These are phyloP conservation scores for Theonella swinhoei DNA, from an alignment of 37 sponge, comb jelly and placozoan species.

Conservation along the genomic window DNA sequence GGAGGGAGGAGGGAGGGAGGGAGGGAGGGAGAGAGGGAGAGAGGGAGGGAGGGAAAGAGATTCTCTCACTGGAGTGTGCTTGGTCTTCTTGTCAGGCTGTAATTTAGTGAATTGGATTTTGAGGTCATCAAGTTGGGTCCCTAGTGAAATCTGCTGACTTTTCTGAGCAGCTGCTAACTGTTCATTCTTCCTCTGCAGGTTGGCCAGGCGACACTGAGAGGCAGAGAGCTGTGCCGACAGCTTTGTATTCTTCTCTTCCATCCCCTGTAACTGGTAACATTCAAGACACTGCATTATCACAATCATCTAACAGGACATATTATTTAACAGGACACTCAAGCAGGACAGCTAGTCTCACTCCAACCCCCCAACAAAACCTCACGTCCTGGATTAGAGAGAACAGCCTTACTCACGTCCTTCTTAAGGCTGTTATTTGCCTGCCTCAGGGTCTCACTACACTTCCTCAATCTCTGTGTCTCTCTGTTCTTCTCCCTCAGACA, in stretches of 20 bases:
- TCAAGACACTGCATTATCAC: neutral
- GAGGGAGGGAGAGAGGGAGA: neutral
- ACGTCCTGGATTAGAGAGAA: too few species aligned
- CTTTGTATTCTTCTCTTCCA: slow-evolving; percentile 2
- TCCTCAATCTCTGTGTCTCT: slow-evolving; percentile 37
- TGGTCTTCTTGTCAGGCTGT: neutral
- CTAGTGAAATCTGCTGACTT: neutral
- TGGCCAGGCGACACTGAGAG: slow-evolving; percentile 18
- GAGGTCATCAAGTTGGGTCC: too few species aligned
- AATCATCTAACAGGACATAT: too few species aligned
- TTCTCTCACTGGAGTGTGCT: too few species aligned
- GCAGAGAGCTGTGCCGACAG: slow-evolving; percentile 10
- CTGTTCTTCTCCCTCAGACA: slow-evolving; percentile 32
- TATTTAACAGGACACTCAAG: neutral
- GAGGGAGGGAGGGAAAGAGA: neutral
- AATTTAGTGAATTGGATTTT: neutral
- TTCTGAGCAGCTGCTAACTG: neutral
- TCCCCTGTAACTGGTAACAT: slow-evolving; percentile 25
- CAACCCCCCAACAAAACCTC: too few species aligned
- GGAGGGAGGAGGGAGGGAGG: neutral
- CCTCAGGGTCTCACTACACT: slow-evolving; percentile 30
- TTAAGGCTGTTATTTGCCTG: slow-evolving; percentile 28
- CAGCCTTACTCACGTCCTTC: slow-evolving; percentile 15
- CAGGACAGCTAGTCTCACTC: neutral
- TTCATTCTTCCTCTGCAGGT: neutral